phyloP scores from a whole-genome alignment of 2,113 vertebrate genomes.

The Passer domesticus region DNA sequence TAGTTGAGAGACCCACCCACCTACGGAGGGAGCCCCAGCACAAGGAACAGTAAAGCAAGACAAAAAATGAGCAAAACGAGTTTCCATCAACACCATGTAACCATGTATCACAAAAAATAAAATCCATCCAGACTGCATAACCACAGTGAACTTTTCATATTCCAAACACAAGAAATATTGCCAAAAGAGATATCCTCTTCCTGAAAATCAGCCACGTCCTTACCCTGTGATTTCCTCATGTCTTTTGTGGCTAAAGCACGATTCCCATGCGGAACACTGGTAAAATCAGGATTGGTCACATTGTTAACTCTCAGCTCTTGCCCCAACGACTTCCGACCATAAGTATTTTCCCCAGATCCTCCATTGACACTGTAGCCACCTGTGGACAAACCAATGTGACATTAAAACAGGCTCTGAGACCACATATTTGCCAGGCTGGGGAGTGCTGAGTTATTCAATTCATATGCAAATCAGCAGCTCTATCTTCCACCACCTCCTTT shows the following conservation, averaged over 20 bases:
- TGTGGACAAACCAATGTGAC: conserved; percentile 24
- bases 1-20: not conserved
- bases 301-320: conserved; percentile 99
- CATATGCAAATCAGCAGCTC: not conserved
- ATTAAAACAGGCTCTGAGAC: not conserved
- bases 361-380: conserved; percentile 95
- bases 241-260: conserved; percentile 99
- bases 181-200: not conserved
- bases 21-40: not conserved
- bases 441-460: not conserved
- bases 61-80: not conserved
- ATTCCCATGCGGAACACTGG: conserved; percentile 97
- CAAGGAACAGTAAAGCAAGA: not conserved
- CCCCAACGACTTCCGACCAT: conserved; percentile 99
- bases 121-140: not conserved
- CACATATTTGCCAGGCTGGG: not conserved
- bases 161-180: not conserved
- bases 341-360: conserved; percentile 96
- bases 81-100: not conserved
- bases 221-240: conserved; percentile 99
- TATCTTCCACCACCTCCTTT: not conserved
- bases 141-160: not conserved
- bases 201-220: not conserved
- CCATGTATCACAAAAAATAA: not conserved
- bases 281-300: conserved; percentile 93